phyloP scores from a whole-genome alignment of 1,140 invertebrate genomes.

The Archegozetes longisetosus region DNA sequence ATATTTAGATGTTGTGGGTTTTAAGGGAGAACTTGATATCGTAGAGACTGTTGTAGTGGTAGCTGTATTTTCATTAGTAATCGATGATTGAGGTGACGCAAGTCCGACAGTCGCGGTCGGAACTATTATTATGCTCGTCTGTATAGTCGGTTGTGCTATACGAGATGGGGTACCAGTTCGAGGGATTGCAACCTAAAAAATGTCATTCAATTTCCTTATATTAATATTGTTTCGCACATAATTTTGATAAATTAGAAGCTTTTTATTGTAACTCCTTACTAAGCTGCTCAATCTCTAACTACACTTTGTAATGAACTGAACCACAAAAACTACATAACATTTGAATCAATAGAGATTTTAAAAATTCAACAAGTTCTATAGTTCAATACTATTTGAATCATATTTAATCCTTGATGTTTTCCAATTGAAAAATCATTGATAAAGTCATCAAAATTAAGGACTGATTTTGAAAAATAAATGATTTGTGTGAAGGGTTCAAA shows the following conservation, averaged over 20 bases:
- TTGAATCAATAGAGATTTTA: too few relatives aligned
- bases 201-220: neutral
- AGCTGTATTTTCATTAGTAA: neutral
- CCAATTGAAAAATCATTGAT: too few relatives aligned
- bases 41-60: neutral
- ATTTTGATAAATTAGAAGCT: neutral
- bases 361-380: too few relatives aligned
- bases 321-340: too few relatives aligned
- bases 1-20: conserved; percentile 27
- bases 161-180: neutral
- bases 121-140: neutral
- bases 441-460: too few relatives aligned
- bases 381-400: too few relatives aligned
- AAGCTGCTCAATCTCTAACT: too few relatives aligned
- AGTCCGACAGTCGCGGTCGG: neutral
- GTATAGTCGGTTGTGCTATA: neutral
- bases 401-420: too few relatives aligned
- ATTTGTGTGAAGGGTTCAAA: too few relatives aligned
- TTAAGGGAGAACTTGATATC: neutral
- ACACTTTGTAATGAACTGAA: too few relatives aligned
- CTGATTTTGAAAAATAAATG: too few relatives aligned
- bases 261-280: too few relatives aligned
- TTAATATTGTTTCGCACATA: neutral
- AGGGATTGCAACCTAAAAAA: neutral
- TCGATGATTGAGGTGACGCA: neutral